Percentiles rank a stretch among this genome's conserved stretches.
These are phyloP conservation scores for Bradypodion pumilum DNA, from an alignment of 2,797 vertebrate species.

Conservation along the genomic window DNA sequence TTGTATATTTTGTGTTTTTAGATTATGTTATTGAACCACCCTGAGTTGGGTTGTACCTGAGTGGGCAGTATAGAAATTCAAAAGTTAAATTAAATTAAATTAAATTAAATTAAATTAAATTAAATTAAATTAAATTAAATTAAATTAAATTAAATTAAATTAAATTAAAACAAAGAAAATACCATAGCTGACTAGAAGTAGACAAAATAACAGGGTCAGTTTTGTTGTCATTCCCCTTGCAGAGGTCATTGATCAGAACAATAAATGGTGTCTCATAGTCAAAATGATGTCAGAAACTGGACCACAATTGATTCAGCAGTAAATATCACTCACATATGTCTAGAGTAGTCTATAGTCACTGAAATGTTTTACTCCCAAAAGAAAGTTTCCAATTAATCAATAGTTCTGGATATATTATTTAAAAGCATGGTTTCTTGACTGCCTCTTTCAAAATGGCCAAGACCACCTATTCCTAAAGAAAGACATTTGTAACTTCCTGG, in stretches of 20 bases:
- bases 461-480: not conserved
- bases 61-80: too few species aligned
- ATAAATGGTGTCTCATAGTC: not conserved
- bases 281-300: not conserved
- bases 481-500: not conserved
- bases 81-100: too few species aligned
- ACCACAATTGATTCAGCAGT: not conserved
- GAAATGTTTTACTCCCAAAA: not conserved
- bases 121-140: too few species aligned
- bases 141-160: too few species aligned
- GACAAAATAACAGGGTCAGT: not conserved
- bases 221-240: not conserved
- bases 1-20: too few species aligned
- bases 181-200: not conserved
- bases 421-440: not conserved
- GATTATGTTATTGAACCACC: too few species aligned
- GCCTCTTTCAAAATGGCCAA: not conserved
- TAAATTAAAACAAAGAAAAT: not conserved
- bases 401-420: not conserved
- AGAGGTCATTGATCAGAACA: not conserved
- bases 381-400: not conserved
- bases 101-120: too few species aligned
- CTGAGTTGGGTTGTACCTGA: too few species aligned
- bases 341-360: not conserved
- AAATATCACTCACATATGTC: not conserved